A percentile compares a stretch with the other conserved stretches of the same genome.
These are phyloP conservation scores for Apodemia zela DNA, from an alignment of 2,888 invertebrate species.

Conservation along the genomic window DNA sequence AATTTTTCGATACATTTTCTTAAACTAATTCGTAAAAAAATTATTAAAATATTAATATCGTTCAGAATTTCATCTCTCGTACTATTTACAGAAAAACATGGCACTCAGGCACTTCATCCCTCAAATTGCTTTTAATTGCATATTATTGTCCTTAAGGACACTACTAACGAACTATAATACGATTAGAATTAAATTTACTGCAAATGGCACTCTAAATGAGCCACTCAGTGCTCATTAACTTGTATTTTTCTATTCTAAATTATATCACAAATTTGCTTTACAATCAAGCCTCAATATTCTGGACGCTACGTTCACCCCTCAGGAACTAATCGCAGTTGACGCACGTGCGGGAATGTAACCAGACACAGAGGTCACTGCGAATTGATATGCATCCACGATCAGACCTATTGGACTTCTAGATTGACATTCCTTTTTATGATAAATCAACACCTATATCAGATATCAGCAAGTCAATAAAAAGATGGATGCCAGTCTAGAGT, in stretches of 20 bases:
- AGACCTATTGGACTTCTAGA: slow-evolving; percentile 37
- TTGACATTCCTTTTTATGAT: background rate
- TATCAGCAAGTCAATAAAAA: slow-evolving; percentile 68
- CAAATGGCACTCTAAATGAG: slow-evolving; percentile 74
- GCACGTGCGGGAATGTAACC: slow-evolving; percentile 56
- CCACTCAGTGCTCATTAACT: slow-evolving; percentile 48
- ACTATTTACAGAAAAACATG: slow-evolving; percentile 47
- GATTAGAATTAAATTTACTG: slow-evolving; percentile 38
- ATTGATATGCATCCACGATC: slow-evolving; percentile 32
- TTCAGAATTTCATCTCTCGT: slow-evolving; percentile 66
- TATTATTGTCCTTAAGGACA: slow-evolving; percentile 62
- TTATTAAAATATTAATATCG: slow-evolving; percentile 74
- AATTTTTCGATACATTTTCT: slow-evolving; percentile 50
- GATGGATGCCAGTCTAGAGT: slow-evolving; percentile 78
- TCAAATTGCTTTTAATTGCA: slow-evolving; percentile 43
- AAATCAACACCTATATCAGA: background rate
- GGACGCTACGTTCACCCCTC: slow-evolving; percentile 44
- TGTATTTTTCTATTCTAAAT: slow-evolving; percentile 57
- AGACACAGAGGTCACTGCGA: slow-evolving; percentile 39
- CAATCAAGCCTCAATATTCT: slow-evolving; percentile 60
- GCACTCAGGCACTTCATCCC: slow-evolving; percentile 32
- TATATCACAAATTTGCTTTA: slow-evolving; percentile 76
- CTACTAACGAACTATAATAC: slow-evolving; percentile 29
- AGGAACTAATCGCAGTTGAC: slow-evolving; percentile 43
- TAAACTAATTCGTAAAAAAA: slow-evolving; percentile 48